Evolutionary conservation across 2,888 invertebrate genomes (phyloP).

Genomic region (Himalopsyche japonica): DNA sequence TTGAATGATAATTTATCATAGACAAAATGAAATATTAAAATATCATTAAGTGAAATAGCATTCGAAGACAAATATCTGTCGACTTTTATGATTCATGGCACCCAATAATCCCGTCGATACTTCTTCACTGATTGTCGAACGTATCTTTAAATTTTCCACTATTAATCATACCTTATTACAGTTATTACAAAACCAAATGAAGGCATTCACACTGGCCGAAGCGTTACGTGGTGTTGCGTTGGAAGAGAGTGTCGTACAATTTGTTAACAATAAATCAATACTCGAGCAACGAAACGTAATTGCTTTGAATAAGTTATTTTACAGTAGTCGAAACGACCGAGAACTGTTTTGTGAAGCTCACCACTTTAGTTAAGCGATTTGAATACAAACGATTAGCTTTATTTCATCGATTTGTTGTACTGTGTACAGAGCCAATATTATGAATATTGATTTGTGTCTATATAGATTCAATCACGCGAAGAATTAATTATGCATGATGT

Average conservation of each 20-base stretch:
- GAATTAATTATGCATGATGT: background rate
- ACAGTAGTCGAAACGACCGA: conserved; percentile 35
- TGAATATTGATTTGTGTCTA: background rate
- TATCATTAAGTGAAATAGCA: background rate
- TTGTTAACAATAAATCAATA: conserved; percentile 40
- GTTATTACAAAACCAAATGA: conserved; percentile 38
- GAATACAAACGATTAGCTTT: background rate
- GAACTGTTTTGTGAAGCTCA: conserved; percentile 13
- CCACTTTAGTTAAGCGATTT: conserved; percentile 21
- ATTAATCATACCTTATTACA: conserved; percentile 33
- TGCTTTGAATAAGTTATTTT: conserved; percentile 39
- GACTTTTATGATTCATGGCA: background rate
- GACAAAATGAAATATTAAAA: background rate
- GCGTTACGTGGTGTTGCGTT: background rate
- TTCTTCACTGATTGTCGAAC: conserved; percentile 4
- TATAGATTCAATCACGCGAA: background rate
- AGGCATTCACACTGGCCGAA: conserved; percentile 35
- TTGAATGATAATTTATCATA: background rate
- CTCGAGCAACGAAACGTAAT: conserved; percentile 31
- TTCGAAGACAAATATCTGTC: background rate
- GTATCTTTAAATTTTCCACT: conserved; percentile 19
- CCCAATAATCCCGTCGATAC: background rate
- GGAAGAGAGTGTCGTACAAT: conserved; percentile 32
- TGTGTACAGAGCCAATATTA: background rate
- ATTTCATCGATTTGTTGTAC: background rate